These are phyloP conservation scores for Drosophila bocki DNA, from an alignment of 1,140 invertebrate genomes.

Conservation along the genomic window DNA sequence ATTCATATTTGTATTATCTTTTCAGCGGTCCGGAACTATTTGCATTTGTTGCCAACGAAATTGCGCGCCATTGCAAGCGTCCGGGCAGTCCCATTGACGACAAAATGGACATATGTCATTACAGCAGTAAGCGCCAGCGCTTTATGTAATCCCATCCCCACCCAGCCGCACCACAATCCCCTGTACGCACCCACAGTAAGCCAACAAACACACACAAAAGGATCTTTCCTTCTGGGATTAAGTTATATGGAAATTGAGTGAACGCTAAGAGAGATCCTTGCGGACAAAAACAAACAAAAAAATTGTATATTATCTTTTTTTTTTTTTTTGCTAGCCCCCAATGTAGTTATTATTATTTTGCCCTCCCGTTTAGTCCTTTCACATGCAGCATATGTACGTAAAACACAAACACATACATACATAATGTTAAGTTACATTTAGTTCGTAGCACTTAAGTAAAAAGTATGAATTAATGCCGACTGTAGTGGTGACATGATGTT, in stretches of 20 bases:
- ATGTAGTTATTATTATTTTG: not conserved
- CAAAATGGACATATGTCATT: conserved; percentile 86
- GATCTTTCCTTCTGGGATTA: conserved; percentile 1
- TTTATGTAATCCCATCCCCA: conserved; percentile 85
- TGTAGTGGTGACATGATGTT: conserved; percentile 3
- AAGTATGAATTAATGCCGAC: conserved; percentile 26
- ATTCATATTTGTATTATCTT: conserved; percentile 19
- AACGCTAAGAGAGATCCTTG: not conserved
- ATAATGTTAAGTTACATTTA: conserved; percentile 36
- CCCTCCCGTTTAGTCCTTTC: not conserved
- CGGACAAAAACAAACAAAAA: not conserved
- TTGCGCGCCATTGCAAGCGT: conserved; percentile 91
- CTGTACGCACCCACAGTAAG: conserved; percentile 6
- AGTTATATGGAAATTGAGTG: conserved; percentile 13
- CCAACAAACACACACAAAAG: conserved; percentile 6
- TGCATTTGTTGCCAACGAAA: conserved; percentile 91
- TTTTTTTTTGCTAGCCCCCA: not conserved
- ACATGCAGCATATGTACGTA: conserved; percentile 47
- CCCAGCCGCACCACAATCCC: conserved; percentile 5
- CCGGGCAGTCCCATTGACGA: conserved; percentile 87
- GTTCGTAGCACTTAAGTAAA: conserved; percentile 35
- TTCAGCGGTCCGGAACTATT: conserved; percentile 88
- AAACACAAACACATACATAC: conserved; percentile 22
- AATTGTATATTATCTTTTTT: conserved; percentile 8
- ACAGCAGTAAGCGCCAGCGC: conserved; percentile 86